A percentile compares a stretch with the other conserved stretches of the same genome.
These are phyloP conservation scores for Sarcophilus harrisii DNA, from an alignment of 2,797 vertebrate species.

Conservation along the genomic window DNA sequence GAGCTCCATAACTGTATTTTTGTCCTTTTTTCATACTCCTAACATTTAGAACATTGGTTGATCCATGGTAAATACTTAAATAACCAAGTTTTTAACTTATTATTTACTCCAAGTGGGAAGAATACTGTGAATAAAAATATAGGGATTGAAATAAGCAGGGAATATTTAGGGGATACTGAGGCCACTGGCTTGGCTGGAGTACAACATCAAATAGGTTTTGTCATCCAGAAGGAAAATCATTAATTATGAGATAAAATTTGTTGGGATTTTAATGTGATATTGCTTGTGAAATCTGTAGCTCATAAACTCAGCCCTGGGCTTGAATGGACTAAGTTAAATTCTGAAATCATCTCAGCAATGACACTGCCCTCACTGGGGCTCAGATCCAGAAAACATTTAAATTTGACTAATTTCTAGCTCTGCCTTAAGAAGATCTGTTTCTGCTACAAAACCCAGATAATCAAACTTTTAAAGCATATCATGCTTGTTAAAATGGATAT, in stretches of 20 bases:
- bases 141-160: not conserved
- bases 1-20: not conserved
- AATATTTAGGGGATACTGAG: too few species aligned
- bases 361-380: not conserved
- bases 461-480: not conserved
- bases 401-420: not conserved
- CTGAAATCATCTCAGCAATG: not conserved
- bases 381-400: not conserved
- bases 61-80: not conserved
- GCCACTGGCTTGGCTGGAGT: not conserved
- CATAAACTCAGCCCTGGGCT: not conserved
- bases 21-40: not conserved
- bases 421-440: not conserved
- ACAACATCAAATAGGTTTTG: not conserved
- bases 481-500: not conserved
- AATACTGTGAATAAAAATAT: not conserved
- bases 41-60: not conserved
- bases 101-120: not conserved
- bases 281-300: not conserved
- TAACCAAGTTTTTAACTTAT: not conserved
- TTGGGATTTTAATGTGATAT: not conserved
- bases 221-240: not conserved
- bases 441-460: not conserved
- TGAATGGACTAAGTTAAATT: not conserved
- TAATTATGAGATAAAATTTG: not conserved